Evolutionary conservation across 2,797 vertebrate species (phyloP), one percentile per base, ranked within the genome.

Genomic region (Cossypha niveicapilla): DNA sequence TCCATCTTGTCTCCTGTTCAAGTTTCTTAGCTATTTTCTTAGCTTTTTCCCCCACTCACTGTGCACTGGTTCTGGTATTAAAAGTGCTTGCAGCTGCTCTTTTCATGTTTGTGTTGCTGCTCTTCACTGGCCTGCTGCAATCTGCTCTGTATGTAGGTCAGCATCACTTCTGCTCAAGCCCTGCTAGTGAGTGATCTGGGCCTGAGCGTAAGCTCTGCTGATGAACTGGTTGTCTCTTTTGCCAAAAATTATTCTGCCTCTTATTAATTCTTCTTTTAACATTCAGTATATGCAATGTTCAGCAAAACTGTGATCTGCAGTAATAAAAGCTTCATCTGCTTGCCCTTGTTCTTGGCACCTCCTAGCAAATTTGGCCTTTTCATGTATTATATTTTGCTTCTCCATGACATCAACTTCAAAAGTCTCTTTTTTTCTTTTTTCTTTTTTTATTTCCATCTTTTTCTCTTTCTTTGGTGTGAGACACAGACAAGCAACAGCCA

Each of bases 261-360:
- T 80, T 89, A 94, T 87, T 95, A 94, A 89, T 92, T 95, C 75
- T 87, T 79, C 89, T 91, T 91, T 93, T 88, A 94, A 86, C 57
- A 77, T 87, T 91, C 91, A 28, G 42, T 83, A 88, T 92, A 47
- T 95, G 89, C 94, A 74, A 57, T 77, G 75, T 96, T 96, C 95
- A 95, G 94, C 94, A 94, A 92, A 95, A 94, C 61, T 92, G 66
- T 85, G 94, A 94, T 92, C 91, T 83, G 81, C 87, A 93, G 68
- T 83, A 94, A 94, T 94, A 96, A 95, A 95, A 91, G 53, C 92
- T 92, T 94, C 68, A 79, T 34, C 84, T 85, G 57, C 77, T 89
- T 74, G 81, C 72, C 87, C 78, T 95, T 94, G 91, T 90, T 96
- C 85, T 92, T 93, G 87, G 94, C 92, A 91, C 62, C 81, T 95